Evolutionary conservation across 1,140 invertebrate genomes (phyloP).

Genomic region (Cyclargus thomasi): DNA sequence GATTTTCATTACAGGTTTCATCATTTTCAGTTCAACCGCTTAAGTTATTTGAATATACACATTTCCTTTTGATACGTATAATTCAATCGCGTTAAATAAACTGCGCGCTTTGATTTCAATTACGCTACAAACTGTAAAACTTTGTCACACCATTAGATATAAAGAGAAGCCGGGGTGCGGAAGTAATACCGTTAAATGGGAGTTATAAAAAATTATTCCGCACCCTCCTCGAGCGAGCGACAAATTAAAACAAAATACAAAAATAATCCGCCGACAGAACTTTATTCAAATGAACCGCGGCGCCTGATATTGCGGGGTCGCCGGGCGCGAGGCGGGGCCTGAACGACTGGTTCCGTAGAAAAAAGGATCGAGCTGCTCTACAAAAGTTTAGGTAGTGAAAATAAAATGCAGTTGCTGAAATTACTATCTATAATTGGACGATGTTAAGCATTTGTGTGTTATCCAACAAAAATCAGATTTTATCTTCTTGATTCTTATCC

Average conservation of each 20-base stretch:
- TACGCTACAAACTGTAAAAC: neutral
- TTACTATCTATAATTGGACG: no score
- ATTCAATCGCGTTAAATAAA: no score
- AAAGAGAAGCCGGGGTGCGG: no score
- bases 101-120: neutral
- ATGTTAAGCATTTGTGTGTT: no score
- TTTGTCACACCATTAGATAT: neutral
- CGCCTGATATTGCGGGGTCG: neutral
- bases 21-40: no score
- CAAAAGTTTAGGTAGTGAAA: no score
- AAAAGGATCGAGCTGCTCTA: neutral
- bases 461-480: no score
- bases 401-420: no score
- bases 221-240: neutral
- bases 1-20: no score
- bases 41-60: no score
- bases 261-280: neutral
- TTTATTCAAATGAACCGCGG: neutral
- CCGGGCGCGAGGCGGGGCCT: neutral
- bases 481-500: no score
- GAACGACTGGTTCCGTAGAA: neutral
- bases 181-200: neutral
- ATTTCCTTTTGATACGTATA: no score
- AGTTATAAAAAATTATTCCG: neutral
- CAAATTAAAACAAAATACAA: slow-evolving; percentile 1